phyloP scores from a whole-genome alignment of 2,113 vertebrate genomes.

The Cyanistes caeruleus region DNA sequence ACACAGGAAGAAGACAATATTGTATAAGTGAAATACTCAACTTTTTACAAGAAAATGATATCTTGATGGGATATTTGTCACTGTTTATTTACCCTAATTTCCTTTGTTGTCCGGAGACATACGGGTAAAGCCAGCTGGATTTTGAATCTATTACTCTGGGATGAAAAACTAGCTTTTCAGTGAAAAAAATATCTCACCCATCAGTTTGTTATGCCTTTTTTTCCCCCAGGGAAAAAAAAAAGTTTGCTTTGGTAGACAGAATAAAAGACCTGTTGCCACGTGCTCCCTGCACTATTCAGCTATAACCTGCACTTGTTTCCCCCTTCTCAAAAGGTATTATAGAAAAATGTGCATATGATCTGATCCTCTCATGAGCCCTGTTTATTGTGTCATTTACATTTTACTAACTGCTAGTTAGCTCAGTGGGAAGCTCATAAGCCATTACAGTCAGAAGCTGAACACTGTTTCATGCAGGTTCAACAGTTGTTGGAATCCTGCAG shows the following conservation, averaged over 20 bases:
- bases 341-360: not conserved
- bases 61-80: not conserved
- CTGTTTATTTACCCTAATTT: not conserved
- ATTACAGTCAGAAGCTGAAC: not conserved
- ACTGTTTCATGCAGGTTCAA: not conserved
- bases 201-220: not conserved
- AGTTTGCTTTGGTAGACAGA: not conserved
- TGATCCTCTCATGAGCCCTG: not conserved
- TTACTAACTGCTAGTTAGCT: slow-evolving; percentile 18
- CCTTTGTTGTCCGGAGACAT: not conserved
- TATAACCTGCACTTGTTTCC: not conserved
- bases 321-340: not conserved
- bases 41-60: not conserved
- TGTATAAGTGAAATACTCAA: not conserved
- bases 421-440: slow-evolving; percentile 8
- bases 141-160: not conserved
- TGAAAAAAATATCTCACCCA: not conserved
- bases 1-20: not conserved
- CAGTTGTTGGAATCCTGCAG: not conserved
- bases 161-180: not conserved
- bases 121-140: not conserved
- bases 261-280: not conserved
- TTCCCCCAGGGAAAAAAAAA: not conserved
- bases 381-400: slow-evolving; percentile 7
- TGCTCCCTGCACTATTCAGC: not conserved